Evolutionary conservation across 2,888 invertebrate species (phyloP), one percentile per base, ranked within the genome.

Genomic region (Metellina segmentata): DNA sequence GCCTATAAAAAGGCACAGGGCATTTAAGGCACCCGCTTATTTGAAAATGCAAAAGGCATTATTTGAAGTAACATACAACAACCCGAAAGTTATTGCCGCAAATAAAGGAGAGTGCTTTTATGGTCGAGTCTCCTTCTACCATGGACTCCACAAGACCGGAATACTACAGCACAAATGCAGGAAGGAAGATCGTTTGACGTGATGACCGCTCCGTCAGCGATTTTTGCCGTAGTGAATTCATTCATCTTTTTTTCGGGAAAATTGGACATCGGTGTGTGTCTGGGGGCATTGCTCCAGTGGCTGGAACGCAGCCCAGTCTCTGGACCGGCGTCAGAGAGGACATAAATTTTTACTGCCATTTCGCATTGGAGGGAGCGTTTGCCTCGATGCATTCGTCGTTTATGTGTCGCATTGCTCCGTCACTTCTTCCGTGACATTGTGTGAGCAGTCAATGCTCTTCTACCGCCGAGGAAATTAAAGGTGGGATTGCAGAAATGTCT

Each of bases 71-170:
- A 34, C 34, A 79, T 11, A 61, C 34, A 53, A 61, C 79, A 34
- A 13, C 61, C 61, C 20, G 61, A 19, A 20, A 53, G 61, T 61
- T 79, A 79, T 79, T 34, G 79, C 79, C 52, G 19, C 61, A 34
- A 51, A 77, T 77, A 77, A 77, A 79, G 79, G 79, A 79, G 61
- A 79, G 79, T 79, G 79, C 79, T 61, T 79, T 79, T 79, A 61
- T 79, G 53, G 52, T 77, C 52, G 52, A 7, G 49, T 16, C 51
- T 34, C 34, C 34, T 34, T 34, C 34, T 34, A 4, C 34, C 34
- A 34, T 34, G 34, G 34, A 34, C 34, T 34, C 34, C 34, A 34
- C 34, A 34, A 34, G 34, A 34, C 34, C 34, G 4, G 34, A 34
- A 34, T 34, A 34, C 34, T 4, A 34, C 34, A 34, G 34, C 16